Evolutionary conservation across 2,113 vertebrate genomes (phyloP).

Genomic region (Corvus hawaiiensis): DNA sequence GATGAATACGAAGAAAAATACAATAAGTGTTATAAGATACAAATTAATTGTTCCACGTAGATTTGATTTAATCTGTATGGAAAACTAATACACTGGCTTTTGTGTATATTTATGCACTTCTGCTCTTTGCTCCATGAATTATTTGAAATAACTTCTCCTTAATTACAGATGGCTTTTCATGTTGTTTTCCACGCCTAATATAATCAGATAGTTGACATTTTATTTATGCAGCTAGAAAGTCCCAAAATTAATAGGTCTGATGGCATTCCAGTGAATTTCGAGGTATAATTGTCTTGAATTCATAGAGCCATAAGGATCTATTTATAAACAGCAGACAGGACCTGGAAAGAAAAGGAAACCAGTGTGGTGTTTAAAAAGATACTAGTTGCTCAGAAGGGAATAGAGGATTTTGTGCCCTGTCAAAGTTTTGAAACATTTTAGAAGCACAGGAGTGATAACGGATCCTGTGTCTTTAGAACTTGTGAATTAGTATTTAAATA

Average conservation of each 20-base stretch:
- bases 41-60: background rate
- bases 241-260: background rate
- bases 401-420: background rate
- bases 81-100: background rate
- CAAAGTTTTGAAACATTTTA: background rate
- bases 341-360: background rate
- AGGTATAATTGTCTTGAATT: background rate
- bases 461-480: background rate
- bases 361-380: background rate
- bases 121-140: background rate
- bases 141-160: background rate
- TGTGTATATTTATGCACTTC: background rate
- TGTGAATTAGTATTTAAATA: background rate
- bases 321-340: background rate
- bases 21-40: background rate
- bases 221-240: background rate
- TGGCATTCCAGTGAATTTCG: background rate
- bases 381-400: background rate
- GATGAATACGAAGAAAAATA: background rate
- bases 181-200: background rate
- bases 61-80: background rate
- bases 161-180: background rate
- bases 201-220: background rate
- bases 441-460: background rate
- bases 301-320: background rate